Base-by-base conservation (phyloP, 2,113 vertebrate genomes). In the Mola mola region DNA sequence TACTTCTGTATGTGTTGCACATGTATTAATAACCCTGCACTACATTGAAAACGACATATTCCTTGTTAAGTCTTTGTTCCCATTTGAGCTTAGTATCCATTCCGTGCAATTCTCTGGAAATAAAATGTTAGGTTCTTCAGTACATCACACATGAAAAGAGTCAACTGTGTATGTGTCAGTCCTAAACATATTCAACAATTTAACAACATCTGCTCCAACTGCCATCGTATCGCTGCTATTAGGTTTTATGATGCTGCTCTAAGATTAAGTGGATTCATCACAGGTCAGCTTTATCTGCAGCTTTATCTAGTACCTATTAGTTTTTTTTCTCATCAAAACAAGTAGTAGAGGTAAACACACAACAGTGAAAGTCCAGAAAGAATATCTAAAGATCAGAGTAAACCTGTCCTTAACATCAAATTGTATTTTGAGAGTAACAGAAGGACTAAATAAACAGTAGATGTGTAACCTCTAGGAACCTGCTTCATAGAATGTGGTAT, bases 211-310 rank as follows among this genome's bases (percentile, higher is more conserved):
- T 51, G 37, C 43, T 51, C 34, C 25, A 37, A 22, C 12, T 50
- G 26, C n/a, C 25, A 37, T 47, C 50, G 66, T 62, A 80, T 70
- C 79, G 59, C 5, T 19, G 8, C n/a, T 42, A 72, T 66, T 37
- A 38, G 49, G 5, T 58, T 80, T 78, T 75, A 79, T 62, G 60
- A 66, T 12, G 38, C 47, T 25, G 42, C 53, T 61, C 10, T 57
- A 46, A 38, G 33, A 31, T 50, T 47, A 47, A 60, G 60, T 67
- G 40, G 19, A 36, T 47, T 82, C 56, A 58, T 52, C 21, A 29
- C 15, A 70, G 63, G 52, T 68, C 68, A 66, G 52, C 21, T 25
- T 64, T 69, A 63, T 62, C 62, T 63, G 28, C 28, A 19, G 16
- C 46, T 52, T 43, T 46, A 38, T 40, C 28, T 16, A 28, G 21